phyloP scores from a whole-genome alignment of 2,797 vertebrate genomes.

The Eurystomus glaucurus region DNA sequence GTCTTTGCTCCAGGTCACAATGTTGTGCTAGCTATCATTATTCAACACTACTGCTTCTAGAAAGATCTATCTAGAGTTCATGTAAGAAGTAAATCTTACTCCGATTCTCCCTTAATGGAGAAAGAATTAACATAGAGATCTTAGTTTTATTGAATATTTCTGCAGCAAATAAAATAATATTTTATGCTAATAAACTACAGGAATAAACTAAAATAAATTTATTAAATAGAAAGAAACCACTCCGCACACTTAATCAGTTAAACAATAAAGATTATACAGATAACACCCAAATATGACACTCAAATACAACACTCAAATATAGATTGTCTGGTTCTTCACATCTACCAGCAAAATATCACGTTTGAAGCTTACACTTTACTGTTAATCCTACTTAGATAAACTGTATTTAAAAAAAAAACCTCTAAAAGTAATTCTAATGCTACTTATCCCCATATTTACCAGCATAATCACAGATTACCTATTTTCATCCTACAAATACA shows the following conservation, averaged over 20 bases:
- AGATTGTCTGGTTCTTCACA: neutral
- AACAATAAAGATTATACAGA: neutral
- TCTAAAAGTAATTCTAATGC: neutral
- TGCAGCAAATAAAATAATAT: neutral
- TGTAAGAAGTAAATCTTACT: neutral
- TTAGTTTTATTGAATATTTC: neutral
- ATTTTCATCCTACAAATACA: neutral
- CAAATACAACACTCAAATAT: no score
- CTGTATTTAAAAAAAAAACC: fast-evolving
- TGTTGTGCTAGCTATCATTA: neutral
- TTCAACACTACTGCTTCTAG: neutral
- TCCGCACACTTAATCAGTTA: neutral
- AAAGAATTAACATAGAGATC: neutral
- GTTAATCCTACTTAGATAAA: neutral
- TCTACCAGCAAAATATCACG: neutral
- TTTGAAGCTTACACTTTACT: neutral
- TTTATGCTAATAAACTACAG: neutral
- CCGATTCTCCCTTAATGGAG: neutral
- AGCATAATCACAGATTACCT: neutral
- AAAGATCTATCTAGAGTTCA: neutral
- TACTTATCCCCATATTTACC: neutral
- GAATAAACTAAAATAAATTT: no score
- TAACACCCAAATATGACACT: no score
- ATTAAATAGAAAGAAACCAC: neutral
- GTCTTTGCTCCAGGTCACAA: neutral